Evolutionary conservation across 2,888 invertebrate species (phyloP), one percentile per base, ranked within the genome.

Genomic region (Drosophila anomalata): DNA sequence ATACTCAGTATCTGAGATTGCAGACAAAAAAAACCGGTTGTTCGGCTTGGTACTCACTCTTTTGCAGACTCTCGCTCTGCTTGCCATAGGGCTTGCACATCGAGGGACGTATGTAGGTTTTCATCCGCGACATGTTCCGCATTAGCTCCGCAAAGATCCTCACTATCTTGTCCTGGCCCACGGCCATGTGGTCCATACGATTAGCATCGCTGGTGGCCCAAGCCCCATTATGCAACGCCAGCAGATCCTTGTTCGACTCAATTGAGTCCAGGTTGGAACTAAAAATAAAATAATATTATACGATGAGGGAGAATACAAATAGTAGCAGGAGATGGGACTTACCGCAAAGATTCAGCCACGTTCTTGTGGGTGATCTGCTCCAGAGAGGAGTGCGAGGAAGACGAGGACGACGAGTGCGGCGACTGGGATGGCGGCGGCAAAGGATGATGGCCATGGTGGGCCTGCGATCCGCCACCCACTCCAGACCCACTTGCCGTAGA

Each of bases 21-120:
- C 2, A 42, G 5, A 3, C 24, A 14, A 9, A 8, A 12, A 29
- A 51, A 70, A 47, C 44, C 47, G 20, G 26, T 44, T 12, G 1
- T 22, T 12, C 42, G 42, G 9, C 42, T 33, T 24, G 26, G 1
- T 12, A 91, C 92, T 93, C 92, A 96, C 96, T 96, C 93, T 97
- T 97, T 92, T 97, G 96, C 83, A 97, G 93, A 89, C 96, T 96
- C 92, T 97, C 97, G 74, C 96, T 96, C 92, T 97, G 97, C 91
- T 97, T 97, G 76, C 97, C 97, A 91, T 97, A 97, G 22, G 97
- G 97, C 92, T 97, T 97, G 67, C 96, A 97, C 97, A 97, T 97
- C 67, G 97, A 95, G 71, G 96, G 97, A 62, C 96, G 94, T 81
- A 97, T 96, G 89, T 96, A 97, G 52, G 96, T 95, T 90, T 97